Percentiles rank a stretch among this genome's conserved stretches.
phyloP scores from a whole-genome alignment of 2,888 invertebrate genomes.

The Mythimna albipuncta region DNA sequence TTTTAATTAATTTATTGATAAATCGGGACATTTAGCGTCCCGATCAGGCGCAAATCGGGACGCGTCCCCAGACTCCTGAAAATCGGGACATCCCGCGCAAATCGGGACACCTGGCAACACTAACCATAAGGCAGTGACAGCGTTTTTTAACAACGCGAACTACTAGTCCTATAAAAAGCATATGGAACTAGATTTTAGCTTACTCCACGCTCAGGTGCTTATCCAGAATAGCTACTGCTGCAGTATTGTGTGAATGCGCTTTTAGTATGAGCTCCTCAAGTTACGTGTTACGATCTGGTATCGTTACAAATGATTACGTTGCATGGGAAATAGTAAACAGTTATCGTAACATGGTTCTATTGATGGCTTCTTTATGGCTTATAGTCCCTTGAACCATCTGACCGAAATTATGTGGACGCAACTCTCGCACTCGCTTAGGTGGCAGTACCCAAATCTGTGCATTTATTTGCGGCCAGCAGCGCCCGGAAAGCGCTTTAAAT shows the following conservation, averaged over 20 bases:
- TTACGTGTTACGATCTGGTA: constrained; percentile 30
- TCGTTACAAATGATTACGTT: constrained; percentile 13
- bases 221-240: constrained; percentile 5
- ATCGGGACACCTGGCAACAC: too few species aligned
- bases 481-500: too few species aligned
- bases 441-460: too few species aligned
- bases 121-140: constrained; percentile 1
- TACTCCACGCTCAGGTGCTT: constrained; percentile 29
- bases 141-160: constrained; percentile 4
- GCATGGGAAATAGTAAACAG: constrained; percentile 21
- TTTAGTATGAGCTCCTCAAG: constrained; percentile 6
- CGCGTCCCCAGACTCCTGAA: too few species aligned
- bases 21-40: too few species aligned
- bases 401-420: too few species aligned
- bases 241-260: constrained; percentile 6
- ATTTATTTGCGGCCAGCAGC: too few species aligned
- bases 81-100: too few species aligned
- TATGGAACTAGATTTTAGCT: constrained; percentile 7
- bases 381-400: too few species aligned
- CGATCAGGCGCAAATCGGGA: too few species aligned
- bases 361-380: not conserved
- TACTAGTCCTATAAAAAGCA: constrained; percentile 8
- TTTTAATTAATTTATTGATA: too few species aligned
- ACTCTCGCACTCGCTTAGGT: too few species aligned
- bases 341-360: not conserved